Evolutionary conservation across 2,888 invertebrate genomes (phyloP), one percentile per base, ranked within the genome.

Genomic region (Pristionchus maxplancki): DNA sequence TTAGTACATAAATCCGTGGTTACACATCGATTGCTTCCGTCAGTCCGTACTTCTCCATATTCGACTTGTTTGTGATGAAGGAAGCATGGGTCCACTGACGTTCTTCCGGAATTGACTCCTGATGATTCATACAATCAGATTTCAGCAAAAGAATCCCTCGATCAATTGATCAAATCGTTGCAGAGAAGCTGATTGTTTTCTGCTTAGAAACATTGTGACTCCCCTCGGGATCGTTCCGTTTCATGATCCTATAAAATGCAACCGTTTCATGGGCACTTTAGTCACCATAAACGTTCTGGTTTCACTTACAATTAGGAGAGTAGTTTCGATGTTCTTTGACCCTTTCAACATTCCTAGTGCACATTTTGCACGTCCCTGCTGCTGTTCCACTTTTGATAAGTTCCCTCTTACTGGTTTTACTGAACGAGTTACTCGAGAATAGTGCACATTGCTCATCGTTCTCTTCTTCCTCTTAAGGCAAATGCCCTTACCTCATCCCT

Each of bases 41-140:
- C 28, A 78, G 78, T 28, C 78, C 78, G 44, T 78, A 78, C 20
- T 78, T 78, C 44, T 78, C 78, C 78, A 78, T 40, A 11, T 78
- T 44, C 28, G 44, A 24, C 48, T n/a, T 8, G 28, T 78, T 78
- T 0, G 20, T 71, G n/a, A 78, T n/a, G 44, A 78, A 78, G 1
- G 78, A 44, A 15, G 44, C 9, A 28, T 78, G 78, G 11, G 78
- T 78, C 78, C 78, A 78, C 28, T 40, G 78, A 0, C 44, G 44
- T 28, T 78, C 78, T 28, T 78, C 78, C 44, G 40, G 44, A 28
- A 78, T 78, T 17, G 44, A 0, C 13, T 13, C 78, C 44, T 78
- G 78, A 40, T 44, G 4, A 67, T 17, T 34, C 8, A 28, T 64
- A n/a, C n/a, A n/a, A n/a, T n/a, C 58, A n/a, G 24, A 58, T 58